Base-by-base conservation (phyloP, 2,888 invertebrate genomes). In the Nasonia oneida region DNA sequence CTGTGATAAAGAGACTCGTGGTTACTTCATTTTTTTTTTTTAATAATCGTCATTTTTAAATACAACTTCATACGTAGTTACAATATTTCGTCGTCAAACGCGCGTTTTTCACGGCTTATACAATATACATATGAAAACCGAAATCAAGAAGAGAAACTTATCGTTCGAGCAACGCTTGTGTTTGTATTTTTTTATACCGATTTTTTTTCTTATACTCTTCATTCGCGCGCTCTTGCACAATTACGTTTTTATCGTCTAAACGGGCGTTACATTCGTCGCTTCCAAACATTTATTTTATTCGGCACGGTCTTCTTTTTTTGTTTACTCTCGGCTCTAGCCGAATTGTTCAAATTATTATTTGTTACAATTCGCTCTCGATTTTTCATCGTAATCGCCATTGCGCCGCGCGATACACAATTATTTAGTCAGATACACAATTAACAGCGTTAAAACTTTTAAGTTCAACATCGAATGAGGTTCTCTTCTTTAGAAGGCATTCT, bases 381-480 rank as follows among this genome's bases (percentile, higher is more conserved):
- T 47, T 75, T 29, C n/a, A n/a, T 80, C 84, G 53, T 81, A 86
- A 86, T 84, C 83, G 47, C 33, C 67, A 33, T 70, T 39, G 47
- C 50, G 64, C 78, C 85, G 85, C 83, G 86, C 87, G 85, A 87
- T 89, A 87, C 84, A 85, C 84, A 84, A 83, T 86, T 85, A 86
- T 87, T 87, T 89, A 88, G 88, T 88, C 88, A 88, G 88, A 90
- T 90, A 89, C 90, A 90, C 89, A 89, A 90, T 90, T 89, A 93
- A 93, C 93, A 93, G 90, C 90, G 90, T 93, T 92, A 92, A 91
- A 93, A 93, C 92, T 93, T 92, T 93, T 90, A 91, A 92, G 91
- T 92, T 93, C 91, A 93, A 93, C 93, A 91, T 92, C 92, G 90
- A 91, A 92, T 91, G 92, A 92, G 92, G 91, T 91, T 91, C 88